Conservation (phyloP, 1,140 invertebrate species). For the Formica selysi region DNA sequence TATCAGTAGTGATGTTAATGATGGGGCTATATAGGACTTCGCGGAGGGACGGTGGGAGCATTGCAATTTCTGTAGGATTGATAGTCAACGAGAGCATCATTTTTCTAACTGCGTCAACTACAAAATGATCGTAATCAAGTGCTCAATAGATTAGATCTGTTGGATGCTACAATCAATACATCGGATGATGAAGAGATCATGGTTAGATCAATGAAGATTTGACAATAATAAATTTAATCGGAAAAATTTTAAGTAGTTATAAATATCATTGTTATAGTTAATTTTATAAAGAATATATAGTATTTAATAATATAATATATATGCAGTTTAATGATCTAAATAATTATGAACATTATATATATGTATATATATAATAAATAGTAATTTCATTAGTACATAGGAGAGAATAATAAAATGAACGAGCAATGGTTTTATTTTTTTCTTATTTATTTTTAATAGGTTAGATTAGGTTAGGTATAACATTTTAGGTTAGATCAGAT, state of each 20-base stretch:
- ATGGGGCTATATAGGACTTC: conserved; percentile 53
- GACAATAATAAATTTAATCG: neutral
- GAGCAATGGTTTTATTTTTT: neutral
- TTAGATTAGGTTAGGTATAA: no score
- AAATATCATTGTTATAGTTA: neutral
- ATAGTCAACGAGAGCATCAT: conserved; percentile 68
- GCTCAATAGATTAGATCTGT: conserved; percentile 53
- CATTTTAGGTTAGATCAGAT: no score
- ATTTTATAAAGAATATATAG: neutral
- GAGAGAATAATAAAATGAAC: neutral
- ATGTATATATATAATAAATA: neutral
- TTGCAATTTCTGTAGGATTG: conserved; percentile 69
- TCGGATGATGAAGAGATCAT: conserved; percentile 39
- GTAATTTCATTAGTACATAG: neutral
- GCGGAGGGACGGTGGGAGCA: conserved; percentile 34
- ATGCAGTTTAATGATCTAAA: neutral
- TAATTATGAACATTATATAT: conserved; percentile 8
- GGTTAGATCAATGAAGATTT: neutral
- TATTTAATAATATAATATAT: neutral
- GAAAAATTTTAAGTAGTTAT: neutral
- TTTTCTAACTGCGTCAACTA: conserved; percentile 70
- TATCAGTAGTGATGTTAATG: conserved; percentile 70
- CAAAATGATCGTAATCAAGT: conserved; percentile 72
- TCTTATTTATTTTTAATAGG: no score
- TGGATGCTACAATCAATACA: conserved; percentile 9